These are phyloP conservation scores for Drosophila ananassae DNA, from an alignment of 1,140 invertebrate species.

Conservation along the genomic window DNA sequence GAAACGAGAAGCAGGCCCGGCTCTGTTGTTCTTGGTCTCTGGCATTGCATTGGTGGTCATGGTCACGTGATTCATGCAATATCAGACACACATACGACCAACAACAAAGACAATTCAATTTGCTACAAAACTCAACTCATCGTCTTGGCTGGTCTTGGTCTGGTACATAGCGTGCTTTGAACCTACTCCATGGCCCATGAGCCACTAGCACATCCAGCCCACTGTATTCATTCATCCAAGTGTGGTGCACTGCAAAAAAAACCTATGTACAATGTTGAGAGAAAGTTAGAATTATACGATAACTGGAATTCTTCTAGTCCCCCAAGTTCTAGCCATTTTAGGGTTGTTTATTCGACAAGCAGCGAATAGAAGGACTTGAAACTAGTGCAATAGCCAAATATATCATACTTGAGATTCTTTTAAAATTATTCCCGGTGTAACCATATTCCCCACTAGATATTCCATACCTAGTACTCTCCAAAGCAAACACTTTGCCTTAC, in stretches of 20 bases:
- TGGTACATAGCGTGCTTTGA: slow-evolving; percentile 77
- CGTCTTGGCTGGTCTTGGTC: slow-evolving; percentile 73
- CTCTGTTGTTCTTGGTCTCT: slow-evolving; percentile 65
- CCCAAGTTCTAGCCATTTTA: too few species aligned
- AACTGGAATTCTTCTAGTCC: too few species aligned
- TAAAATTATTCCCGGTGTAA: neutral
- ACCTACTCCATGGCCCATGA: slow-evolving; percentile 61
- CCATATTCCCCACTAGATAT: slow-evolving; percentile 28
- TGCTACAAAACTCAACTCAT: slow-evolving; percentile 80
- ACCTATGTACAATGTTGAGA: neutral
- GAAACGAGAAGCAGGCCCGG: slow-evolving; percentile 31
- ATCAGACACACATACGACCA: slow-evolving; percentile 42
- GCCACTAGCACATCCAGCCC: slow-evolving; percentile 35
- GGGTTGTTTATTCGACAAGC: too few species aligned
- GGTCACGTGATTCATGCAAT: slow-evolving; percentile 83
- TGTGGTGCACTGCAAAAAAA: slow-evolving; percentile 31
- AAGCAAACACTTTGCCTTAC: slow-evolving; percentile 74
- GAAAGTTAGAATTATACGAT: too few species aligned
- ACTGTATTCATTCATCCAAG: slow-evolving; percentile 78
- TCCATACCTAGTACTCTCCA: slow-evolving; percentile 55
- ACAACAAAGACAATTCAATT: slow-evolving; percentile 80
- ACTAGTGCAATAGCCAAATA: too few species aligned
- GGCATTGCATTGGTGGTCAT: slow-evolving; percentile 74
- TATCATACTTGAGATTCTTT: neutral
- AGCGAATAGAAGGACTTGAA: too few species aligned